Evolutionary conservation across 2,888 invertebrate genomes (phyloP), one percentile per base, ranked within the genome.

Genomic region (Diadromus collaris): DNA sequence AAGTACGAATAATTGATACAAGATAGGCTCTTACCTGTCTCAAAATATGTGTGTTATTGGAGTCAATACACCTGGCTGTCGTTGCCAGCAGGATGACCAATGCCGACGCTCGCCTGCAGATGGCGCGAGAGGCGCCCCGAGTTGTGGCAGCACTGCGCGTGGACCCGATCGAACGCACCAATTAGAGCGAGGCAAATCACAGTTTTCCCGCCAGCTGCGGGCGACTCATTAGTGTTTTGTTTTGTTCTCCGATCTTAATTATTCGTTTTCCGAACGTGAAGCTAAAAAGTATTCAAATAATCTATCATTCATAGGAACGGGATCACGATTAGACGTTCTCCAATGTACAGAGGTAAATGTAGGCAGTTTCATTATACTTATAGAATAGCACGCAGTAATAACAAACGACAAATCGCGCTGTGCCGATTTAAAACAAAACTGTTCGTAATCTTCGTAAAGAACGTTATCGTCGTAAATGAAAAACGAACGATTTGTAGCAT

Each of bases 11-110:
- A 38, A 63, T 72, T 41, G 13, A 44, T 63, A 10, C 27, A 19
- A 21, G 24, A 48, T 6, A 32, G 29, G 32, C 44, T 29, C 24
- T 68, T 64, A 64, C 64, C 72, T 64, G 72, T 72, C 71, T 38
- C 32, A 46, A 72, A 64, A 72, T 72, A 64, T 44, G 54, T 64
- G 16, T 72, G 56, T 72, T 54, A 63, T 63, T 41, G 63, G 54
- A 63, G 63, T 63, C 63, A 64, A 71, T 63, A 72, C 63, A 63
- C 48, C 63, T 72, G 54, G 34, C 7, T 41, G 56, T 16, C 16
- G 67, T 32, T 19, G 34, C 6, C 13, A 16, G 29, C 16, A 27
- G 27, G 29, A 27, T 29, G 16, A 27, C 2, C 9, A 56, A 7
- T 16, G 6, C 29, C n/a, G n/a, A 27, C n/a, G 27, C 27, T 56